A percentile compares a stretch with the other conserved stretches of the same genome.
Conservation (phyloP, 2,888 invertebrate species). For the Enoplolaimus lenunculus region DNA sequence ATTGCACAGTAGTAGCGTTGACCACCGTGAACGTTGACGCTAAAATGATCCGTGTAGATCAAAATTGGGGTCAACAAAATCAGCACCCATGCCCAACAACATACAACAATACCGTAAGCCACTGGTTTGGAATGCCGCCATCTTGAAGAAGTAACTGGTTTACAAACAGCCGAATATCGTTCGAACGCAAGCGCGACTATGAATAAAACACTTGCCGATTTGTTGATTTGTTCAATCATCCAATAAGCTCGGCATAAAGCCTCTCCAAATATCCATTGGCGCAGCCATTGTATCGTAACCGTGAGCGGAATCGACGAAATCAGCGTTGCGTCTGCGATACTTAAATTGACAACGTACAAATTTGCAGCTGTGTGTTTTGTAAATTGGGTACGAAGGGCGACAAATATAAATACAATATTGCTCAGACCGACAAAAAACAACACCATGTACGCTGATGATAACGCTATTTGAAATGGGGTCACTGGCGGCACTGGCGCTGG, state of each 20-base stretch:
- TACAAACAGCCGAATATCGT: constrained; percentile 22
- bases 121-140: background rate
- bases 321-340: constrained; percentile 18
- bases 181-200: constrained; percentile 16
- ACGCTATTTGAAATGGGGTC: too few relatives aligned
- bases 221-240: constrained; percentile 17
- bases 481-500: too few relatives aligned
- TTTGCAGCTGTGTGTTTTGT: constrained; percentile 17
- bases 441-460: background rate
- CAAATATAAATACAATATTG: background rate
- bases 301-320: constrained; percentile 14
- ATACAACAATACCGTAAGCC: background rate
- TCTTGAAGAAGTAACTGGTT: background rate
- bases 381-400: background rate
- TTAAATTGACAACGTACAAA: constrained; percentile 20
- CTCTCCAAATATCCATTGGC: constrained; percentile 16
- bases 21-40: background rate
- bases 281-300: background rate
- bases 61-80: constrained; percentile 16
- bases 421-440: background rate
- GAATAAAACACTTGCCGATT: constrained; percentile 21
- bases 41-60: background rate
- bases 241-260: constrained; percentile 17
- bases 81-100: constrained; percentile 9
- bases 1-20: background rate